Evolutionary conservation across 2,797 vertebrate genomes (phyloP).

Genomic region (Manis pentadactyla): DNA sequence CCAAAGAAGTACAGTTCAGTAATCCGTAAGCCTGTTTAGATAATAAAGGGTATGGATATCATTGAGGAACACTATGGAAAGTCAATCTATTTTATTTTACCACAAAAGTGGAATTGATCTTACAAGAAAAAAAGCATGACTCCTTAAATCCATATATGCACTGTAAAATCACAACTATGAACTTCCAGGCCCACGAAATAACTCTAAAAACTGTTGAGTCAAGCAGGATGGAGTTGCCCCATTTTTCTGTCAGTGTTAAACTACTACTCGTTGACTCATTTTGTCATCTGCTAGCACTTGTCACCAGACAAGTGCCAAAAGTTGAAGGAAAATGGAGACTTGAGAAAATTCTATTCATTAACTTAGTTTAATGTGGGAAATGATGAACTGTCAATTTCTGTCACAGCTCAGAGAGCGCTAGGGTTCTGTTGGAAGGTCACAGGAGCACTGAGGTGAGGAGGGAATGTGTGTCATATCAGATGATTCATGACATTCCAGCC

Average conservation of each 20-base stretch:
- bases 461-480: not conserved
- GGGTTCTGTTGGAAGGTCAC: not conserved
- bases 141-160: not conserved
- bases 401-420: not conserved
- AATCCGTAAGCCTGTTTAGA: not conserved
- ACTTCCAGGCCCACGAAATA: constrained; percentile 20
- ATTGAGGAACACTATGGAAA: not conserved
- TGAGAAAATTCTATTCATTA: constrained; percentile 43
- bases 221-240: not conserved
- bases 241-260: constrained; percentile 44
- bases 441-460: not conserved
- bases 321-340: constrained; percentile 21
- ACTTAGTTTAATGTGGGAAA: constrained; percentile 39
- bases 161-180: constrained; percentile 58
- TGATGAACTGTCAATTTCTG: not conserved
- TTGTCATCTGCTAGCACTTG: constrained; percentile 67
- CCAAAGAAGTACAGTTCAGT: not conserved
- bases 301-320: constrained; percentile 51
- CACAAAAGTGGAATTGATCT: not conserved
- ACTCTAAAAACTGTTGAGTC: constrained; percentile 26
- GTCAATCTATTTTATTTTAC: constrained; percentile 21
- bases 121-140: not conserved
- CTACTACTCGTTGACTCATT: not conserved
- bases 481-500: not conserved
- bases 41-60: not conserved